phyloP scores from a whole-genome alignment of 1,140 invertebrate species.

The Drosophila takahashii region DNA sequence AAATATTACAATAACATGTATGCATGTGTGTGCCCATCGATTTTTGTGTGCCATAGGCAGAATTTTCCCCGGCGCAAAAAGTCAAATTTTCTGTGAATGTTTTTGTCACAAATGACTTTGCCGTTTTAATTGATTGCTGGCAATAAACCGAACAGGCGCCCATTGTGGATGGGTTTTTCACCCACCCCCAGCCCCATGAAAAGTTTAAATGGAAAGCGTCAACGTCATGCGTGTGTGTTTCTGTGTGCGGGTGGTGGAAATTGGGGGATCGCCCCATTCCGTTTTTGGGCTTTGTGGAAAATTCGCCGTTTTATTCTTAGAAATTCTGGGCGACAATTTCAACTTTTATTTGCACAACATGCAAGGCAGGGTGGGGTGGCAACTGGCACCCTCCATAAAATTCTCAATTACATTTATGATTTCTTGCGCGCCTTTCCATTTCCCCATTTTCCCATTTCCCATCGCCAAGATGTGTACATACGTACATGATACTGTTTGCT shows the following conservation, averaged over 20 bases:
- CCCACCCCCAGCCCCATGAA: background rate
- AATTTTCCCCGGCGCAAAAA: slow-evolving; percentile 45
- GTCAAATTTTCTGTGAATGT: slow-evolving; percentile 78
- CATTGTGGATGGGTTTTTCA: slow-evolving; percentile 38
- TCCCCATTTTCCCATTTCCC: slow-evolving; percentile 15
- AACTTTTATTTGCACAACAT: slow-evolving; percentile 71
- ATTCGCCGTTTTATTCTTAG: slow-evolving; percentile 71
- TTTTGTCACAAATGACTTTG: slow-evolving; percentile 81
- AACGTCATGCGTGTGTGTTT: slow-evolving; percentile 56
- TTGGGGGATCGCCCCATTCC: slow-evolving; percentile 46
- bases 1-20: slow-evolving; percentile 67
- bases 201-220: slow-evolving; percentile 79
- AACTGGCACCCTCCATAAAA: slow-evolving; percentile 57
- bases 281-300: slow-evolving; percentile 60
- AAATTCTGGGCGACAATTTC: slow-evolving; percentile 74
- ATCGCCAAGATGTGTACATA: slow-evolving; percentile 44
- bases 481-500: slow-evolving; percentile 33
- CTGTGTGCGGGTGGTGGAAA: slow-evolving; percentile 4
- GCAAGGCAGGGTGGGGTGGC: slow-evolving; percentile 6
- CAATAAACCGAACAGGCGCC: slow-evolving; percentile 79
- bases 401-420: slow-evolving; percentile 82
- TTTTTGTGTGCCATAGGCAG: slow-evolving; percentile 48
- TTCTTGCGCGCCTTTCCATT: slow-evolving; percentile 60
- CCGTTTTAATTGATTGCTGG: slow-evolving; percentile 79
- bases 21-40: slow-evolving; percentile 51